These are phyloP conservation scores for Solea solea DNA, from an alignment of 2,113 vertebrate genomes.

Conservation along the genomic window DNA sequence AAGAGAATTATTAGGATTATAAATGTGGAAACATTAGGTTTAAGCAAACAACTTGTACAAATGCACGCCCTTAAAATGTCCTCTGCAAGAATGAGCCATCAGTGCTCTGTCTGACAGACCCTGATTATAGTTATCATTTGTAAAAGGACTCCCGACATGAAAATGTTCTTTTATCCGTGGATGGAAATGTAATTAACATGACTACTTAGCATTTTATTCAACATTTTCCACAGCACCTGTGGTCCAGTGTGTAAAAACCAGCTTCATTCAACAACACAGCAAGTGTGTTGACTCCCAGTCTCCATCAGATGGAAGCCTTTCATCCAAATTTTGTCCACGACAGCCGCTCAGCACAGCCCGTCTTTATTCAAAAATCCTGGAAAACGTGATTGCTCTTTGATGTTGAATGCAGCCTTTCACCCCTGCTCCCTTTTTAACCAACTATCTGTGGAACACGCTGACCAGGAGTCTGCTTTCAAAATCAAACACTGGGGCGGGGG, in stretches of 20 bases:
- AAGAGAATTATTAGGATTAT: too few species aligned
- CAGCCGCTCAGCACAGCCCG: not conserved
- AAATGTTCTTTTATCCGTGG: too few species aligned
- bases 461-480: constrained; percentile 15
- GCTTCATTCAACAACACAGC: not conserved
- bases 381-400: constrained; percentile 53
- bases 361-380: constrained; percentile 9
- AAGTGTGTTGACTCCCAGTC: not conserved
- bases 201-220: not conserved
- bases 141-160: too few species aligned
- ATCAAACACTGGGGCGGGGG: constrained; percentile 2
- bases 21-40: too few species aligned
- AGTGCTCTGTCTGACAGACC: too few species aligned
- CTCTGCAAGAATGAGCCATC: too few species aligned
- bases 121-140: too few species aligned
- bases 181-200: too few species aligned
- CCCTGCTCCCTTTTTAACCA: constrained; percentile 19
- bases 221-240: not conserved
- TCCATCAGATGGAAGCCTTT: constrained; percentile 24
- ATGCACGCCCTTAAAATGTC: too few species aligned
- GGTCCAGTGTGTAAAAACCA: not conserved
- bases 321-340: constrained; percentile 1
- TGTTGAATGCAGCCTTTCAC: constrained; percentile 32
- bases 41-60: too few species aligned
- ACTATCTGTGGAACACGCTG: constrained; percentile 27